Base-by-base conservation (phyloP, 2,797 vertebrate species). In the Chrosomus eos region DNA sequence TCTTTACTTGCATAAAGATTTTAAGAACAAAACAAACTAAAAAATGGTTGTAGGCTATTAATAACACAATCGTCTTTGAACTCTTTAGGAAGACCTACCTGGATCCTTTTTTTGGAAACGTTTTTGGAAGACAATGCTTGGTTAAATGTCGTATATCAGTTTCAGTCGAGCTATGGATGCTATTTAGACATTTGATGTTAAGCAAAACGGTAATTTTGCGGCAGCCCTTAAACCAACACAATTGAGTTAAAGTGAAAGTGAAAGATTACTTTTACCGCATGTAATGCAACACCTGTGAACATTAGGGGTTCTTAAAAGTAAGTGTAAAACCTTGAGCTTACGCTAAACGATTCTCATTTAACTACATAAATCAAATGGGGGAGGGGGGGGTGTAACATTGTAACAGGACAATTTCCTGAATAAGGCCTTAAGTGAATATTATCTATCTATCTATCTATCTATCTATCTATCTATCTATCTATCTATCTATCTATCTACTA, bases 181-280 rank as follows among this genome's bases (percentile, higher is more conserved):
- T 26, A 28, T 38, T 64, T n/a, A 18, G 48, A 82, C 8, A 33
- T 64, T 51, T 67, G 5, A 40, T 75, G 70, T 64, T 23, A 21
- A 70, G 19, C 21, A 76, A 77, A 26, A 71, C 14, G 38, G 26
- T 23, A 68, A 71, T 38, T 53, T 40, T 74, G 68, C 11, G 58
- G 82, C n/a, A 21, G 40, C 10, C 18, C 75, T 80, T 82, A n/a
- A 71, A 48, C 58, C 66, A 58, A 78, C 73, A 21, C 5, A 8
- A 62, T 21, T 72, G 74, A 82, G 67, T 84, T 79, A 31, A 18
- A 31, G 14, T 64, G 62, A 64, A 64, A 86, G 86, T 18, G 40
- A 85, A 89, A 80, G 45, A 76, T 60, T 60, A 84, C 68, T 83
- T 82, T 85, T 51, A 85, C 75, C 87, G 62, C 86, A 85, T 85